phyloP scores from a whole-genome alignment of 2,113 vertebrate species.

The Silurus asotus region DNA sequence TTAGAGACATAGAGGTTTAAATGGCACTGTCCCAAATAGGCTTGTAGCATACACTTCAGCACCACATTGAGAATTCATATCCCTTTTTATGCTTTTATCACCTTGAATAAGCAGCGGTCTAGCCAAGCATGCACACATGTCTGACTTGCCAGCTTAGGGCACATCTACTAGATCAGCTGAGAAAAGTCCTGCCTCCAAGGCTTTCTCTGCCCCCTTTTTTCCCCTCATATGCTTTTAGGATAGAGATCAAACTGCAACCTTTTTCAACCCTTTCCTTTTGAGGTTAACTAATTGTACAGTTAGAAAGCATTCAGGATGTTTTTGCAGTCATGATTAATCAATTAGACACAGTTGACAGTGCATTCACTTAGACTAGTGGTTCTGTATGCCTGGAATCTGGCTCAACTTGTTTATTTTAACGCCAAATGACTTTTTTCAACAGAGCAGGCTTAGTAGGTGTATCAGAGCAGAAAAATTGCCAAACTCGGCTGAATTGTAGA shows the following conservation, averaged over 20 bases:
- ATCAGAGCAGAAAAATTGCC: neutral
- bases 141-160: conserved; percentile 61
- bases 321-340: conserved; percentile 3
- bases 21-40: conserved; percentile 66
- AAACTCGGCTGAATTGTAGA: neutral
- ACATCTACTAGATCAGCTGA: conserved; percentile 59
- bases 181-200: conserved; percentile 58
- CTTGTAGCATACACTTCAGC: conserved; percentile 67
- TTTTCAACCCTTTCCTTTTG: neutral
- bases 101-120: conserved; percentile 66
- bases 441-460: neutral
- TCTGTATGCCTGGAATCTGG: neutral
- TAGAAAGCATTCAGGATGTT: neutral
- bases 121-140: conserved; percentile 62
- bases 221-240: conserved; percentile 47
- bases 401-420: neutral
- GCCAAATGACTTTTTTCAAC: neutral
- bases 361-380: neutral
- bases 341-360: conserved; percentile 19
- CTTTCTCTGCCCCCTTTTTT: conserved; percentile 16
- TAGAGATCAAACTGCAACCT: conserved; percentile 19
- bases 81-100: conserved; percentile 80
- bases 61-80: conserved; percentile 74
- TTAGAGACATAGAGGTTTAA: conserved; percentile 52
- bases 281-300: conserved; percentile 15